Evolutionary conservation across 2,888 invertebrate genomes (phyloP).

Genomic region (Pterostichus niger): DNA sequence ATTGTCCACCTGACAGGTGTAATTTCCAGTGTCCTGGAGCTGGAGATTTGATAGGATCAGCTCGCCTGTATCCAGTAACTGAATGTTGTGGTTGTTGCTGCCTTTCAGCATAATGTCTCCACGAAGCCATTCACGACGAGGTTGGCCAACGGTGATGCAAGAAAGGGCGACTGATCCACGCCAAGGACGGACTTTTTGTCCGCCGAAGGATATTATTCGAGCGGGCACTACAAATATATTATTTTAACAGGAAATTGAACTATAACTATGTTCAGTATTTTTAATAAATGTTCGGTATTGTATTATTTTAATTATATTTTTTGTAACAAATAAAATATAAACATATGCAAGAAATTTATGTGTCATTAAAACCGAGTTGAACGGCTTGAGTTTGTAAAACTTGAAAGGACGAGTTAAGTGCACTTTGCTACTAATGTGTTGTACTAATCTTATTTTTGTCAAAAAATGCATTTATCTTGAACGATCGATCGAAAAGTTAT

Average conservation of each 20-base stretch:
- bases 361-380: too few species aligned
- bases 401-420: too few species aligned
- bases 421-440: too few species aligned
- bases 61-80: slow-evolving; percentile 83
- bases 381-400: too few species aligned
- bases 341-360: too few species aligned
- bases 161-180: slow-evolving; percentile 82
- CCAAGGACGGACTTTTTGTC: slow-evolving; percentile 83
- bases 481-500: too few species aligned
- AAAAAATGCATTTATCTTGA: too few species aligned
- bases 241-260: not conserved
- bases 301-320: too few species aligned
- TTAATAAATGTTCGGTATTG: too few species aligned
- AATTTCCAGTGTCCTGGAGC: slow-evolving; percentile 84
- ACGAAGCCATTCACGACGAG: slow-evolving; percentile 83
- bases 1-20: slow-evolving; percentile 86
- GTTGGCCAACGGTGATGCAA: slow-evolving; percentile 84
- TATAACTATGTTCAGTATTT: not conserved
- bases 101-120: slow-evolving; percentile 80
- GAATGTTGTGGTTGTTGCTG: slow-evolving; percentile 81
- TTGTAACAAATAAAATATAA: too few species aligned
- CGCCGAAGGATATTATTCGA: slow-evolving; percentile 86
- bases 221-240: slow-evolving; percentile 79
- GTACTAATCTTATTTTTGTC: too few species aligned
- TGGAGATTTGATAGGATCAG: slow-evolving; percentile 83